Evolutionary conservation across 2,113 vertebrate genomes (phyloP).

Genomic region (Microcebus griseorufus): DNA sequence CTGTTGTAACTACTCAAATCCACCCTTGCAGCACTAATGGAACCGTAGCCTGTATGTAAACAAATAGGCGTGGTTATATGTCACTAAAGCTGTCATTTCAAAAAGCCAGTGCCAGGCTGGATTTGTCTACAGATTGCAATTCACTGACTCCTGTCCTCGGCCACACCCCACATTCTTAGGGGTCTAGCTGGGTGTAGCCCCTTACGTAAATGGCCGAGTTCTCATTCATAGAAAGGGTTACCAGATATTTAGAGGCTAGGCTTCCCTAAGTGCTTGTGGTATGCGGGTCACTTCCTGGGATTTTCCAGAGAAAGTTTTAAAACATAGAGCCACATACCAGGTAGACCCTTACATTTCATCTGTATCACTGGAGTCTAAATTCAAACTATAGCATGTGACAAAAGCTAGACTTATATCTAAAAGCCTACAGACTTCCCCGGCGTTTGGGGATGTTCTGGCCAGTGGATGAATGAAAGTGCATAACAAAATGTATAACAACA

Average conservation of each 20-base stretch:
- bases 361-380: background rate
- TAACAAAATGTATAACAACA: background rate
- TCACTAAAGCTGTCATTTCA: background rate
- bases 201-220: background rate
- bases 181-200: background rate
- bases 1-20: background rate
- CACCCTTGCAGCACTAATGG: rapidly evolving
- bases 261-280: background rate
- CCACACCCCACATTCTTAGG: background rate
- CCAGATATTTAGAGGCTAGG: background rate
- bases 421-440: background rate
- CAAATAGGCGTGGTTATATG: background rate
- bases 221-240: too few relatives aligned
- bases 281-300: background rate
- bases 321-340: background rate
- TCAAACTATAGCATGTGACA: background rate
- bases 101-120: background rate
- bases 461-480: background rate
- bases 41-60: rapidly evolving
- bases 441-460: background rate
- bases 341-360: background rate
- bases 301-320: background rate
- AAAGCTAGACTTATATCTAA: background rate
- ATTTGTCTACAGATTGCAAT: background rate
- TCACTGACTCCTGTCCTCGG: background rate